Evolutionary conservation across 2,888 invertebrate genomes (phyloP), one percentile per base, ranked within the genome.

Genomic region (Hyalella azteca): DNA sequence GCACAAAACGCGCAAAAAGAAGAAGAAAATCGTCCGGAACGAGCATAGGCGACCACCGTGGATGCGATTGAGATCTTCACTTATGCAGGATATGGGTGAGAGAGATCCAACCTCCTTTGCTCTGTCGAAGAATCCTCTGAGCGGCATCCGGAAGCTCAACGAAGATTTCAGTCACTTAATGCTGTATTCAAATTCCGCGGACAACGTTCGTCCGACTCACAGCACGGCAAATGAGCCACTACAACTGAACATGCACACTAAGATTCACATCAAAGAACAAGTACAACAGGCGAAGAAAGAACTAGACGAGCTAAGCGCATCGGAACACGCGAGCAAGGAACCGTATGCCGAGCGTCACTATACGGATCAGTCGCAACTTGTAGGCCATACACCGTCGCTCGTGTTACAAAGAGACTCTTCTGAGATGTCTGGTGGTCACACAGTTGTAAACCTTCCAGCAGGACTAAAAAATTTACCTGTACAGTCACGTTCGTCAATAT

Each of bases 101-200:
- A n/a, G n/a, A n/a, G n/a, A n/a, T n/a, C n/a, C n/a, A n/a, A n/a
- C n/a, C n/a, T n/a, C n/a, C n/a, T n/a, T n/a, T n/a, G n/a, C n/a
- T n/a, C n/a, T n/a, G n/a, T n/a, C n/a, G n/a, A 50, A 45, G 26
- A 59, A 78, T 26, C 59, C 59, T 13, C 41, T 60, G 0, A 54
- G 36, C 9, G 26, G 7, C 19, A 66, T 66, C 29, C 13, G 19
- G 39, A 36, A 66, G n/a, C 66, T 66, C 19, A 66, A 66, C 19
- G 66, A 32, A 66, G 66, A 66, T 22, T 66, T 66, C 66, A 66
- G 66, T 36, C 66, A 66, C n/a, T 66, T 66, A 19, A 15, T 66
- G 66, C 66, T 66, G 5, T 66, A 66, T 36, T 36, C 66, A 11
- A 32, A 66, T 29, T 36, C 39, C 0, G 66, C 36, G 32, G 66